Evolutionary conservation across 2,888 invertebrate genomes (phyloP), one percentile per base, ranked within the genome.

Genomic region (Chrysopilus asiliformis): DNA sequence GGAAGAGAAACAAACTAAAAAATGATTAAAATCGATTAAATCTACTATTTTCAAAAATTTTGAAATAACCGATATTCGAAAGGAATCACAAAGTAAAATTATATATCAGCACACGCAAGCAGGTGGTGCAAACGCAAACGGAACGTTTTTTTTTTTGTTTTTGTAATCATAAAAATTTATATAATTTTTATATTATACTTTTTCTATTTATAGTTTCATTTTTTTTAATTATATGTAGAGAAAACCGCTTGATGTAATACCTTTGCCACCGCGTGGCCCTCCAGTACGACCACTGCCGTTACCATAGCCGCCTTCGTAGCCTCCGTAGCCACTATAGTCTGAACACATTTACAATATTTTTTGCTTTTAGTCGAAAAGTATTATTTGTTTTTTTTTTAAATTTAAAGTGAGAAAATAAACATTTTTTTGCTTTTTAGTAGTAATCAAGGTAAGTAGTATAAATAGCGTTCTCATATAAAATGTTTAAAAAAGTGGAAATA

Each of bases 271-370:
- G 72, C 83, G 80, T 68, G 79, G 80, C 70, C 81, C 74, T 67
- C 74, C 74, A 70, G 80, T 73, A 69, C 84, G 80, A 68, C 81
- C 82, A 68, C 82, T 81, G 71, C 81, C 78, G 66, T 57, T 60
- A 68, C 69, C 72, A 68, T 83, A 83, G 72, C 84, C 83, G 73
- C 82, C 81, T 68, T 83, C 80, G 76, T 79, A 82, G 72, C 79
- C 80, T 74, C 80, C 81, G 74, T 79, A 79, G 65, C 78, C 76
- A 76, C 81, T 79, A 72, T 82, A 83, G 76, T 82, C 84, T 78
- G 74, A 71, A 46, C 36, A 36, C 26, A 32, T 27, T 27, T 42
- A 47, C 43, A 32, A 25, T 34, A 13, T 31, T 15, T 37, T 25
- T 32, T 29, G n/a, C 20, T 32, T 32, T 32, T 32, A 32, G 13